A percentile compares a stretch with the other conserved stretches of the same genome.
These are phyloP conservation scores for Hemichromis elongatus DNA, from an alignment of 2,113 vertebrate genomes.

Conservation along the genomic window DNA sequence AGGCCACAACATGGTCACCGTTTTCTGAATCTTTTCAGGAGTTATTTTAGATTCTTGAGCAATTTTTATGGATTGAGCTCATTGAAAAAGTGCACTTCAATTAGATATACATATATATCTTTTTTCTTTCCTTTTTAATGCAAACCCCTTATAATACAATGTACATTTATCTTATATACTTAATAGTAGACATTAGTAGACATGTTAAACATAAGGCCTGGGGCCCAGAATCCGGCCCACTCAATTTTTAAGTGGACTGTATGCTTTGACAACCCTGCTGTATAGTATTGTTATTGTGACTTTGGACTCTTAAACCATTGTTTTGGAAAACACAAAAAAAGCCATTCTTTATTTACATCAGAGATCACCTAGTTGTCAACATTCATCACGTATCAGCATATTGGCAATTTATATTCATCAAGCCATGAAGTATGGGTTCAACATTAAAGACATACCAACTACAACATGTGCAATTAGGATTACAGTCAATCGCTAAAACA, in stretches of 20 bases:
- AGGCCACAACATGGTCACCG: slow-evolving; percentile 1
- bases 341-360: not conserved
- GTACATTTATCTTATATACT: not conserved
- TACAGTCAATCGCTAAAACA: not conserved
- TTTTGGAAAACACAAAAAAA: not conserved
- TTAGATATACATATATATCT: no score
- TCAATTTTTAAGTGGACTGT: not conserved
- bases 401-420: not conserved
- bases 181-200: not conserved
- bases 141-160: not conserved
- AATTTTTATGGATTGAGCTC: not conserved
- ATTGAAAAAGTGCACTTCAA: not conserved
- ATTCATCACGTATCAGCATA: not conserved
- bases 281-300: not conserved
- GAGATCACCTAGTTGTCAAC: not conserved
- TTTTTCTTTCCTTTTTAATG: not conserved
- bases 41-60: not conserved
- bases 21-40: not conserved
- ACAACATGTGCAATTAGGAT: not conserved
- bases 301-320: not conserved
- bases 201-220: not conserved
- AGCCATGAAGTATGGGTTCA: not conserved
- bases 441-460: not conserved
- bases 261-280: not conserved
- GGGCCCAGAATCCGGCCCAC: not conserved